Evolutionary conservation across 2,888 invertebrate genomes (phyloP).

Genomic region (Pocota personata): DNA sequence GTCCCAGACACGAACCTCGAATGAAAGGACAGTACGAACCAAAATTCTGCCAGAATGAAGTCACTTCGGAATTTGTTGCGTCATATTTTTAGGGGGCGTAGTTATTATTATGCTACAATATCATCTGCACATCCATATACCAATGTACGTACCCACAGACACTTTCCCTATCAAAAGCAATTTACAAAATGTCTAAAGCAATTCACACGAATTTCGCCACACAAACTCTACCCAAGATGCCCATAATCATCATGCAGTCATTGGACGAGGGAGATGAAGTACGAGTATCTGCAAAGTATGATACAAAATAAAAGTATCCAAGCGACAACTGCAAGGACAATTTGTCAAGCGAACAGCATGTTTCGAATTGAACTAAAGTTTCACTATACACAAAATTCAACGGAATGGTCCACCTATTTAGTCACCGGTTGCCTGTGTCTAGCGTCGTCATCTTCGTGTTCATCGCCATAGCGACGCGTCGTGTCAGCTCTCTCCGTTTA

Average conservation of each 20-base stretch:
- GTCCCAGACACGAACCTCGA: too few relatives aligned
- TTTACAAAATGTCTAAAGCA: conserved; percentile 11
- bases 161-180: not conserved
- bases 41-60: too few relatives aligned
- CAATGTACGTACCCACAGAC: not conserved
- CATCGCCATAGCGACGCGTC: conserved; percentile 12
- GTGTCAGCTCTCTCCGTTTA: not conserved
- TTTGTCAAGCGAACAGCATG: conserved; percentile 36
- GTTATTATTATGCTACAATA: too few relatives aligned
- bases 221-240: not conserved
- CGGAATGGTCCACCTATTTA: not conserved
- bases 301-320: not conserved
- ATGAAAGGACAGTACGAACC: too few relatives aligned
- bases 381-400: conserved; percentile 8
- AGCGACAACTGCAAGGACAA: conserved; percentile 9
- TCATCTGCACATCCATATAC: not conserved
- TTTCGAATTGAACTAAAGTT: conserved; percentile 29
- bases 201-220: conserved; percentile 10
- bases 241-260: conserved; percentile 13
- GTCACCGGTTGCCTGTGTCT: not conserved
- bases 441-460: not conserved
- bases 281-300: not conserved
- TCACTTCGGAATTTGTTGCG: too few relatives aligned
- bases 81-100: too few relatives aligned
- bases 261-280: not conserved